phyloP scores from a whole-genome alignment of 2,113 vertebrate species.

The Theristicus caerulescens region DNA sequence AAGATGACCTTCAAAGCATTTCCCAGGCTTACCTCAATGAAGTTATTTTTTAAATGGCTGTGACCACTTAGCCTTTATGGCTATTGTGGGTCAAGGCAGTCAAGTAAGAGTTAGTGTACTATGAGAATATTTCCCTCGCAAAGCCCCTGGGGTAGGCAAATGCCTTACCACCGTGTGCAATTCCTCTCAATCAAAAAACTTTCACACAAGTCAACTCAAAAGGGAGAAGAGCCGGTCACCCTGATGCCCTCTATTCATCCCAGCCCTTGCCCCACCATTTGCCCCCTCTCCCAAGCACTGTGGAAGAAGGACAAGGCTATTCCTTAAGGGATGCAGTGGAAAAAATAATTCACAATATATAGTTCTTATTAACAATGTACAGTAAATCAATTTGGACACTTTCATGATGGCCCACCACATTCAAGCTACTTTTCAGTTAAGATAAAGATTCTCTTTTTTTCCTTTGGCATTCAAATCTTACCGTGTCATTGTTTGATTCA shows the following conservation, averaged over 20 bases:
- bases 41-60: background rate
- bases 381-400: background rate
- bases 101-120: background rate
- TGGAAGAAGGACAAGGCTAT: background rate
- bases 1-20: background rate
- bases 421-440: background rate
- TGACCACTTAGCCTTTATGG: background rate
- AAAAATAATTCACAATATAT: background rate
- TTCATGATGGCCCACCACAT: background rate
- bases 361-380: background rate
- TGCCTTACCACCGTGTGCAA: fast-evolving
- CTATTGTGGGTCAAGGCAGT: background rate
- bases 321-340: background rate
- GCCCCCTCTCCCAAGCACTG: background rate
- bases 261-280: background rate
- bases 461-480: slow-evolving; percentile 42
- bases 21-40: background rate
- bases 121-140: fast-evolving
- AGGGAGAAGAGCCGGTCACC: background rate
- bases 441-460: background rate
- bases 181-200: background rate
- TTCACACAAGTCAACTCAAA: background rate
- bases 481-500: slow-evolving; percentile 90
- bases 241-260: background rate
- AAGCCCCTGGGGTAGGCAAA: background rate